A percentile compares a stretch with the other conserved stretches of the same genome.
Conservation (phyloP, 2,113 vertebrate genomes). For the Microcebus jonahi region DNA sequence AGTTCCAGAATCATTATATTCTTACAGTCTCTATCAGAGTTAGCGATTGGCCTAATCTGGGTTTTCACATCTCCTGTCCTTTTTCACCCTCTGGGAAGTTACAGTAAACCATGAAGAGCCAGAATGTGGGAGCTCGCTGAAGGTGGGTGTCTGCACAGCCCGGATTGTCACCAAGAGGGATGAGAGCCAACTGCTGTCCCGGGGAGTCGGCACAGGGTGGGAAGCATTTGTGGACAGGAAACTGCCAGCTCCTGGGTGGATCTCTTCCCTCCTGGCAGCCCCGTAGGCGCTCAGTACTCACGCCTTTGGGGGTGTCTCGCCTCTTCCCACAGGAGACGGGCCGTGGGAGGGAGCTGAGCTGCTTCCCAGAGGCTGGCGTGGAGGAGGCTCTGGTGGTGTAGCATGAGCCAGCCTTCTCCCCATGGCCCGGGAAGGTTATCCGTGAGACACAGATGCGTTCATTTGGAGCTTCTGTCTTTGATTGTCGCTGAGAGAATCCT, state of each 20-base stretch:
- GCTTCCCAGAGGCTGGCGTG: not conserved
- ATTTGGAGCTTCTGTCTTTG: conserved; percentile 6
- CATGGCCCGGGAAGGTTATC: conserved; percentile 18
- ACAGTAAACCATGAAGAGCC: not conserved
- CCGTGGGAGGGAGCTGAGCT: not conserved
- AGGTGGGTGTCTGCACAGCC: not conserved
- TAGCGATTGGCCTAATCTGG: not conserved
- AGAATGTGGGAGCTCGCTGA: not conserved
- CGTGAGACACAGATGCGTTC: not conserved
- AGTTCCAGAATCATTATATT: not conserved
- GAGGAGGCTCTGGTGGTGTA: not conserved
- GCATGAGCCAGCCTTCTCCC: not conserved
- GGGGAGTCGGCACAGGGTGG: not conserved
- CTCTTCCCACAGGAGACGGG: not conserved
- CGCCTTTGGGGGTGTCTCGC: not conserved
- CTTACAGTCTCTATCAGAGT: not conserved
- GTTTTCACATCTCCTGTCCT: not conserved
- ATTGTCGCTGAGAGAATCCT: conserved; percentile 45
- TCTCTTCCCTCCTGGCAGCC: not conserved
- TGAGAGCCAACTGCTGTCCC: not conserved
- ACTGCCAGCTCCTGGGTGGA: not conserved
- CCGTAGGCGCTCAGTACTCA: not conserved
- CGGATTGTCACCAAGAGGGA: not conserved
- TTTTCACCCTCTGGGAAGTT: not conserved
- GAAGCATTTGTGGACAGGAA: not conserved